Evolutionary conservation across 2,797 vertebrate species (phyloP).

Genomic region (Diglossa cyanea): DNA sequence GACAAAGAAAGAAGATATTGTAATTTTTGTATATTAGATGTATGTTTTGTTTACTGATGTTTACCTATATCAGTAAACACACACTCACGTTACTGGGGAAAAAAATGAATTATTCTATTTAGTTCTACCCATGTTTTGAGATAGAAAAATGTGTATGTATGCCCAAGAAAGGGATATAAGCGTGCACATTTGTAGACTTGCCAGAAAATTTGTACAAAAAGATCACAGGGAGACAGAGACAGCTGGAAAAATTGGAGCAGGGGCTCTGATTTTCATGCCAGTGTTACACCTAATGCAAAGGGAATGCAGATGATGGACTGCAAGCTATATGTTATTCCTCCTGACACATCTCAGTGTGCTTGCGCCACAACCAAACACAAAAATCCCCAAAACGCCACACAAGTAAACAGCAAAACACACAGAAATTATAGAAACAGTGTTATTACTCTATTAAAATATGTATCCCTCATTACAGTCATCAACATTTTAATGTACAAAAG

Average conservation of each 20-base stretch:
- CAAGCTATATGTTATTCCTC: constrained; percentile 50
- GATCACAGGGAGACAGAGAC: constrained; percentile 76
- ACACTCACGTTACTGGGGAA: constrained; percentile 30
- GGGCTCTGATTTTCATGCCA: constrained; percentile 71
- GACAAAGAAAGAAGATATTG: not conserved
- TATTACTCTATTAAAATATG: not conserved
- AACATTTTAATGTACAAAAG: not conserved
- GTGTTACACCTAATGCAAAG: constrained; percentile 73
- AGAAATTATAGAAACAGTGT: not conserved
- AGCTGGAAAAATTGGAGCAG: constrained; percentile 78
- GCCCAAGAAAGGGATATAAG: constrained; percentile 41
- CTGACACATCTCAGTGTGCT: not conserved
- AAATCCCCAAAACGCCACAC: accelerated
- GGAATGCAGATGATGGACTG: constrained; percentile 66
- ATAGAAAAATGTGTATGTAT: not conserved
- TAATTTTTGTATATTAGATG: not conserved
- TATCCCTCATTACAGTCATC: not conserved
- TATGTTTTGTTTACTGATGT: not conserved
- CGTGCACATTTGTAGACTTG: constrained; percentile 50
- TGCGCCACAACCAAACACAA: not conserved
- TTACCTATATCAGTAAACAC: constrained; percentile 18
- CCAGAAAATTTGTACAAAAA: constrained; percentile 73
- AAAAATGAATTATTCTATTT: constrained; percentile 13
- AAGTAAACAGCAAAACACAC: not conserved
- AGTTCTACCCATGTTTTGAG: constrained; percentile 26